Conservation (phyloP, 2,797 vertebrate species). For the Austrolebias charrua region DNA sequence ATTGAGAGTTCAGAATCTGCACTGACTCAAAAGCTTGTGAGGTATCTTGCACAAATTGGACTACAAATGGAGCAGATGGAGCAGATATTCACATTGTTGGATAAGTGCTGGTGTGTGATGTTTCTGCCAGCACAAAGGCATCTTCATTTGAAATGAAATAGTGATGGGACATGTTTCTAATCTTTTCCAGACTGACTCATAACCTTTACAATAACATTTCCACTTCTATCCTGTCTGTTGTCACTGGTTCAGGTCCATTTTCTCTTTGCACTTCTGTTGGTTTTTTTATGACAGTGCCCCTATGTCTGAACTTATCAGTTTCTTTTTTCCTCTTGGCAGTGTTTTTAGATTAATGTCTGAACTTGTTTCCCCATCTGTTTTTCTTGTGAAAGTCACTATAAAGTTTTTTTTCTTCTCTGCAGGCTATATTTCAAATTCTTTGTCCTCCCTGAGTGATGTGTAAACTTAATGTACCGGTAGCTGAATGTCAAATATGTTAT, state of each 20-base stretch:
- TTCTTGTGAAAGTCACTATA: slow-evolving; percentile 5
- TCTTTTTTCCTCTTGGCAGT: slow-evolving; percentile 20
- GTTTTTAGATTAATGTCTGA: slow-evolving; percentile 35
- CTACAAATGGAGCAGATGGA: slow-evolving; percentile 17
- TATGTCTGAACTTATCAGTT: slow-evolving; percentile 14
- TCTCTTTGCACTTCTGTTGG: slow-evolving; percentile 4
- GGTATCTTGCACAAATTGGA: slow-evolving; percentile 15
- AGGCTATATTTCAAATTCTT: slow-evolving; percentile 12
- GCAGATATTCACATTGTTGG: neutral
- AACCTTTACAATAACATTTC: slow-evolving; percentile 28
- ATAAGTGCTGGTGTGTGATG: slow-evolving; percentile 7
- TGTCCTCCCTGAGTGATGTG: slow-evolving; percentile 12
- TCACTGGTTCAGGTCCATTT: slow-evolving; percentile 20
- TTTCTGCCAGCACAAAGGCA: neutral
- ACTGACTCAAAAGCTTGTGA: neutral
- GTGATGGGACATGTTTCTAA: slow-evolving; percentile 13
- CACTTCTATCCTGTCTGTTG: slow-evolving; percentile 13
- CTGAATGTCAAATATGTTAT: slow-evolving; percentile 5
- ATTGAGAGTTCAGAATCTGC: neutral
- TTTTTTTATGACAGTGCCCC: neutral
- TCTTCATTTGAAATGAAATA: slow-evolving; percentile 17
- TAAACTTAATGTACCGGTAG: slow-evolving; percentile 6
- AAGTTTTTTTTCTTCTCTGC: slow-evolving; percentile 2
- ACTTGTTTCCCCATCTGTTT: slow-evolving; percentile 23
- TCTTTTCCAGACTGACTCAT: slow-evolving; percentile 21